Conservation (phyloP, 2,113 vertebrate genomes). For the Solenodon paradoxus region DNA sequence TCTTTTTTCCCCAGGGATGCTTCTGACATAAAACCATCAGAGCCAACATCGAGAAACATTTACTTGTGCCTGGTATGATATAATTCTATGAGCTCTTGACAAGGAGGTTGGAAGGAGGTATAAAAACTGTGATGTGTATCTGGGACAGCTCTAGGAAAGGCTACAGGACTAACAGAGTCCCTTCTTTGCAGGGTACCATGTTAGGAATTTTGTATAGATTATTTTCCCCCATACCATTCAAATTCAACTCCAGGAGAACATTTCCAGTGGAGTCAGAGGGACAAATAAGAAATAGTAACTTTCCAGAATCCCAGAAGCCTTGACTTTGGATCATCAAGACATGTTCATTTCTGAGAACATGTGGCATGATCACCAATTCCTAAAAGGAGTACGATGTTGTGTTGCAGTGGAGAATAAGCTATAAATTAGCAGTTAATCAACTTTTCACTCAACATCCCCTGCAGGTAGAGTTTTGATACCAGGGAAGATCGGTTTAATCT, state of each 20-base stretch:
- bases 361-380: not conserved
- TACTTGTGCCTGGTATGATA: not conserved
- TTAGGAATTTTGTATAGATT: not conserved
- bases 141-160: not conserved
- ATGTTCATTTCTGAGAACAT: not conserved
- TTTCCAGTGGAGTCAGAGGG: not conserved
- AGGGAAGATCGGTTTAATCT: not conserved
- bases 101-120: not conserved
- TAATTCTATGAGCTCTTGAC: not conserved
- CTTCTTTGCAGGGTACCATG: not conserved
- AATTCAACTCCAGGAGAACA: not conserved
- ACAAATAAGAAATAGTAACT: not conserved
- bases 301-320: not conserved
- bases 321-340: not conserved
- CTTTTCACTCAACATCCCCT: not conserved
- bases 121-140: not conserved
- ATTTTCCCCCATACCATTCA: not conserved
- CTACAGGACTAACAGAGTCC: not conserved
- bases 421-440: not conserved
- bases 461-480: not conserved
- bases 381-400: not conserved
- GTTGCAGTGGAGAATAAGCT: not conserved
- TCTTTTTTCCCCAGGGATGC: not conserved
- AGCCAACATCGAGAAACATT: not conserved
- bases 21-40: not conserved